phyloP scores from a whole-genome alignment of 2,113 vertebrate species.

The Lophotis ruficrista region DNA sequence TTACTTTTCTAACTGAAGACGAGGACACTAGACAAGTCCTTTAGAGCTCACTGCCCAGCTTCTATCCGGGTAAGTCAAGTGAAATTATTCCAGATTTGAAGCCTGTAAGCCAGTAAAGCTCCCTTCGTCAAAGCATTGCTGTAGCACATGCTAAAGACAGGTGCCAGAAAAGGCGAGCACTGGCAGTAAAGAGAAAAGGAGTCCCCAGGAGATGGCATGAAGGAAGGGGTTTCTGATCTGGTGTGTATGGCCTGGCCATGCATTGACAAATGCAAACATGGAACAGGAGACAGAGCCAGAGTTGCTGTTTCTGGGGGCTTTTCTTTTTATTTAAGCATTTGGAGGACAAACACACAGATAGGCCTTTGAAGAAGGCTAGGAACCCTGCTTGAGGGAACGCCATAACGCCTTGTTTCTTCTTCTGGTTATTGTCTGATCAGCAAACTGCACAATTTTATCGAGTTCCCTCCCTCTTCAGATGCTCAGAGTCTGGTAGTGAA shows the following conservation, averaged over 20 bases:
- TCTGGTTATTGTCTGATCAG: no score
- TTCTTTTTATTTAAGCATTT: not conserved
- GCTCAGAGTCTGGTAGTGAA: no score
- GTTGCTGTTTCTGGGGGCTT: not conserved
- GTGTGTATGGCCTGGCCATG: fast-evolving
- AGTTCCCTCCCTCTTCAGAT: no score
- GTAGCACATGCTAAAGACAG: not conserved
- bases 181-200: not conserved
- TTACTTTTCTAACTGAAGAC: not conserved
- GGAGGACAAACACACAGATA: no score
- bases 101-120: not conserved
- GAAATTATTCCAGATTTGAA: not conserved
- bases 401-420: no score
- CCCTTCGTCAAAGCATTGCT: fast-evolving
- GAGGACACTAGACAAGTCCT: not conserved
- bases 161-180: not conserved
- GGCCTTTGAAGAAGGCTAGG: no score
- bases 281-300: not conserved
- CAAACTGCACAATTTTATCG: no score
- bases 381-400: no score
- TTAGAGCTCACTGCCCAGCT: not conserved
- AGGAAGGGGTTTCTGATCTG: no score
- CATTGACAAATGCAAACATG: not conserved
- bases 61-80: no score
- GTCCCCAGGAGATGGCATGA: not conserved